Evolutionary conservation across 1,140 invertebrate genomes (phyloP).

Genomic region (Drosophila lini): DNA sequence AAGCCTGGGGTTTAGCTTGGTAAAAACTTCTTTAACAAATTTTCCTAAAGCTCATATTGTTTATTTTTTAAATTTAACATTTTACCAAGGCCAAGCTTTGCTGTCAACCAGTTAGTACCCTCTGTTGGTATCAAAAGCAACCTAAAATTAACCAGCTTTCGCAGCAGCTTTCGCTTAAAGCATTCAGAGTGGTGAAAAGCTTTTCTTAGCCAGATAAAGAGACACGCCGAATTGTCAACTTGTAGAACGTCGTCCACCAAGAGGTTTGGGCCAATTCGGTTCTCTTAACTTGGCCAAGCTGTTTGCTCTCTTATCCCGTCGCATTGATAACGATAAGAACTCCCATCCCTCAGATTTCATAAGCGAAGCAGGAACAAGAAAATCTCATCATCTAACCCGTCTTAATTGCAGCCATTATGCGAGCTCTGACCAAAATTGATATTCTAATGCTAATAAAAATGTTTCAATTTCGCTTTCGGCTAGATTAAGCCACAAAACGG

Average conservation of each 20-base stretch:
- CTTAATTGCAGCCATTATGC: constrained; percentile 71
- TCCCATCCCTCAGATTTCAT: not conserved
- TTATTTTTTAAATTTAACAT: not conserved
- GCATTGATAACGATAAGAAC: constrained; percentile 69
- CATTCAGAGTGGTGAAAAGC: constrained; percentile 50
- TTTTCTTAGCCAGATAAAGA: constrained; percentile 14
- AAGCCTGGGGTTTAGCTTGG: not conserved
- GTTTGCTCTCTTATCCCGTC: constrained; percentile 9
- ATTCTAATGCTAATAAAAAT: constrained; percentile 64
- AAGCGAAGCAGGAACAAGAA: not conserved
- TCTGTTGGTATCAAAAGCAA: constrained; percentile 8
- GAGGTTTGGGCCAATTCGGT: constrained; percentile 20
- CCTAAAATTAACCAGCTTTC: constrained; percentile 4
- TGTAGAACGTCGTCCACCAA: not conserved
- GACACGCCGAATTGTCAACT: not conserved
- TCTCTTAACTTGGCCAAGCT: not conserved
- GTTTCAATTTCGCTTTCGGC: constrained; percentile 30
- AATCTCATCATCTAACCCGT: constrained; percentile 46
- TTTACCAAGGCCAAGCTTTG: constrained; percentile 5
- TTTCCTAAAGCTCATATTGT: no score
- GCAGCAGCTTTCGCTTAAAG: not conserved
- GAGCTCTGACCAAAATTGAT: constrained; percentile 48
- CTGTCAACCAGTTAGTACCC: constrained; percentile 21
- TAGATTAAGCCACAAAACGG: constrained; percentile 66
- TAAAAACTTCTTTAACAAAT: not conserved